Evolutionary conservation across 2,888 invertebrate species (phyloP).

Genomic region (Caenorhabditis sp.): DNA sequence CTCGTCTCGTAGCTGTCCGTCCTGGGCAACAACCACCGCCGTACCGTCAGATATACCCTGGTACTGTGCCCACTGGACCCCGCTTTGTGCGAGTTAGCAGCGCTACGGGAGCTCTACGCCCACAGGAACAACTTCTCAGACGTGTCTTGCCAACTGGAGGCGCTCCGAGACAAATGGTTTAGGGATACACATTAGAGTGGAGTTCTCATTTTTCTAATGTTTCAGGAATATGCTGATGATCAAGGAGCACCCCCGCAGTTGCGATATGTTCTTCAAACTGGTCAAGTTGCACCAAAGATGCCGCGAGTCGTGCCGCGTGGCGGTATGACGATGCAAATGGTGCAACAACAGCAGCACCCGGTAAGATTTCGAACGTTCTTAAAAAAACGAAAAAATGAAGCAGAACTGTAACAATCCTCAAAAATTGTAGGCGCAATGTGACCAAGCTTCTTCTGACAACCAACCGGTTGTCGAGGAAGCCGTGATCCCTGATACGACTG

Average conservation of each 20-base stretch:
- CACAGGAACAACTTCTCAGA: neutral
- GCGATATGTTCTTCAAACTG: conserved; percentile 16
- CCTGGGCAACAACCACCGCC: neutral
- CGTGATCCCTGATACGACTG: conserved; percentile 11
- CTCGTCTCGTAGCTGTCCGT: conserved; percentile 15
- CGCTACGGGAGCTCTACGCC: neutral
- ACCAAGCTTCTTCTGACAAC: neutral
- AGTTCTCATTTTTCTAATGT: conserved; percentile 8
- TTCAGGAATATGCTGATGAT: conserved; percentile 24
- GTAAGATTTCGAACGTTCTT: conserved; percentile 5
- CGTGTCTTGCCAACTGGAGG: conserved; percentile 14
- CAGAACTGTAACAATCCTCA: neutral
- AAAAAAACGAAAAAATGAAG: neutral
- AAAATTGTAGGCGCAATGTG: conserved; percentile 7
- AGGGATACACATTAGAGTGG: neutral
- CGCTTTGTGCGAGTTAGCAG: conserved; percentile 10
- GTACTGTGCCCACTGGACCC: neutral
- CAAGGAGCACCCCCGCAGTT: neutral
- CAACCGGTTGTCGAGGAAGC: conserved; percentile 3
- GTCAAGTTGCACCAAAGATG: conserved; percentile 13
- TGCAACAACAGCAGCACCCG: conserved; percentile 38
- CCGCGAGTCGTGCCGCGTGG: conserved; percentile 34
- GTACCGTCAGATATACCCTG: conserved; percentile 1
- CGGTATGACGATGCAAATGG: conserved; percentile 57
- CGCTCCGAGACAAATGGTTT: conserved; percentile 12